A percentile compares a stretch with the other conserved stretches of the same genome.
Conservation (phyloP, 2,888 invertebrate genomes). For the Lasioglossum zephyrum region DNA sequence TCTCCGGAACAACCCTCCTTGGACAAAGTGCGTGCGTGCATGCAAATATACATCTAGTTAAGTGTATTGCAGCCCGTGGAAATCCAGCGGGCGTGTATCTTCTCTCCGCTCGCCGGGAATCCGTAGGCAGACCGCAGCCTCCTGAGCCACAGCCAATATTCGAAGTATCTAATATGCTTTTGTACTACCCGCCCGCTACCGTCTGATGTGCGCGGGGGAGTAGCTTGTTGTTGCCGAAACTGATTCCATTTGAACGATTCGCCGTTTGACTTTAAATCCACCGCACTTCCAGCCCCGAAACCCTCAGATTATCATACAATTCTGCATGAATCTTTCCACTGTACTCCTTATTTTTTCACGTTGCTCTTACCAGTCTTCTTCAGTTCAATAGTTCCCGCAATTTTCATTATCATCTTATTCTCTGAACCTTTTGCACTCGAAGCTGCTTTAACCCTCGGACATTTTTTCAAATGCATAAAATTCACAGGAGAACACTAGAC, state of each 20-base stretch:
- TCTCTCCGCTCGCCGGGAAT: constrained; percentile 56
- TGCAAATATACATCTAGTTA: constrained; percentile 72
- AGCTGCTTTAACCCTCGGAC: too few species aligned
- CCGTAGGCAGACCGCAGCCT: constrained; percentile 57
- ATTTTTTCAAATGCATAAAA: too few species aligned
- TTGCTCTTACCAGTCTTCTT: too few species aligned
- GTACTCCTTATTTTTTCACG: background rate
- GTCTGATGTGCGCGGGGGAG: constrained; percentile 26
- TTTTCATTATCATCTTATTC: too few species aligned
- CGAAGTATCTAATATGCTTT: constrained; percentile 80
- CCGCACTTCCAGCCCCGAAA: background rate
- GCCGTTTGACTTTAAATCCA: background rate
- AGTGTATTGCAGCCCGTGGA: constrained; percentile 75
- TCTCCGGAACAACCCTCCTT: constrained; percentile 55
- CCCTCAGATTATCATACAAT: background rate
- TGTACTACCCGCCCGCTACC: constrained; percentile 57
- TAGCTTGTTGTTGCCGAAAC: constrained; percentile 40
- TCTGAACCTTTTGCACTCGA: too few species aligned
- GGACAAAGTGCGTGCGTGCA: constrained; percentile 72
- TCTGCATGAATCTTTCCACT: background rate
- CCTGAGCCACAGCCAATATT: constrained; percentile 76
- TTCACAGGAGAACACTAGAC: background rate
- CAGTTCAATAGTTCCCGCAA: too few species aligned
- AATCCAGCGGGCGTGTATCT: constrained; percentile 68
- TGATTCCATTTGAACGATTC: constrained; percentile 57